phyloP scores from a whole-genome alignment of 2,113 vertebrate genomes.

The Dissostichus mawsoni region DNA sequence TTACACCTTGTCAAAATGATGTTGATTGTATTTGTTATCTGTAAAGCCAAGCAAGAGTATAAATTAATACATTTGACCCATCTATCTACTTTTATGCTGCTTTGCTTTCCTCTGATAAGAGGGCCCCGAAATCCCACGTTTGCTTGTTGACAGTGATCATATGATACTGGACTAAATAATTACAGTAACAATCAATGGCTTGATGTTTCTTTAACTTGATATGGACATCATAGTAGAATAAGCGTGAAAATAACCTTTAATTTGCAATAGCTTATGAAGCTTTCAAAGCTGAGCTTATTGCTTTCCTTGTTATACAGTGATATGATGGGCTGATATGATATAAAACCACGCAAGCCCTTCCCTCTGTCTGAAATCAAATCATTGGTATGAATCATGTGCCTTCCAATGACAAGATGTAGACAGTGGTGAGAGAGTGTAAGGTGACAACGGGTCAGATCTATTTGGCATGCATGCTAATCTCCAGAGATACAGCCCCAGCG shows the following conservation, averaged over 20 bases:
- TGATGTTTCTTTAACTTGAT: neutral
- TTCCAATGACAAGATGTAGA: conserved; percentile 46
- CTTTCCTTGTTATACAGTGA: no score
- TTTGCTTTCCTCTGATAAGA: neutral
- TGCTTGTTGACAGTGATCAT: neutral
- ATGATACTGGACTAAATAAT: neutral
- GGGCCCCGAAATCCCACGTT: neutral
- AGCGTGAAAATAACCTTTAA: no score
- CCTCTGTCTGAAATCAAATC: conserved; percentile 1
- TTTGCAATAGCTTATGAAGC: no score
- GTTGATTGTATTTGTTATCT: no score
- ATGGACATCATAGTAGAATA: no score
- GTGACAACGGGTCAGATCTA: conserved; percentile 44
- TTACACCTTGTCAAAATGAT: no score
- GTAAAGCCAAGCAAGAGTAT: neutral
- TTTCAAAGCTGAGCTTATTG: no score
- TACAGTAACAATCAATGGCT: neutral
- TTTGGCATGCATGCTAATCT: conserved; percentile 42
- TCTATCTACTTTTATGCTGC: neutral
- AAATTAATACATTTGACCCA: neutral
- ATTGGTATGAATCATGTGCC: conserved; percentile 40
- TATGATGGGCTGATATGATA: neutral
- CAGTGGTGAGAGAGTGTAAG: conserved; percentile 28
- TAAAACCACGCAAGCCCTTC: neutral
- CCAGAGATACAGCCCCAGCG: conserved; percentile 23